These are phyloP conservation scores for Xyrauchen texanus DNA, from an alignment of 2,113 vertebrate species.

Conservation along the genomic window DNA sequence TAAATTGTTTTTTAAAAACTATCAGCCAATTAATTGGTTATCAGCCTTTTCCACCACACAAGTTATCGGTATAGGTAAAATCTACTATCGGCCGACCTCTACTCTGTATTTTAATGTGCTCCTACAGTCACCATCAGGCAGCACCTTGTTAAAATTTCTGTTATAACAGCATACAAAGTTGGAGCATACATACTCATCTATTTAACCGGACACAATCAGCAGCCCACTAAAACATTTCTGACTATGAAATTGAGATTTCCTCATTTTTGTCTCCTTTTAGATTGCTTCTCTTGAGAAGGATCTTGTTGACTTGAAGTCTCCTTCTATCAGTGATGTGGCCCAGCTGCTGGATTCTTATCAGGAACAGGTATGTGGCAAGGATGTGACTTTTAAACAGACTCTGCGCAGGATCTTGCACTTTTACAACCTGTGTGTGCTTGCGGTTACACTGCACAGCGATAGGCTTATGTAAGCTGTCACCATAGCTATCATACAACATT, in stretches of 20 bases:
- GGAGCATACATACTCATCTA: not conserved
- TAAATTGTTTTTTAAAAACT: too few relatives aligned
- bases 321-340: constrained; percentile 79
- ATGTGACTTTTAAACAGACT: constrained; percentile 1
- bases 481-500: not conserved
- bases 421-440: not conserved
- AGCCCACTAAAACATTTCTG: not conserved
- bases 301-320: constrained; percentile 81
- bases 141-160: not conserved
- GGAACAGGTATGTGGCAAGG: constrained; percentile 74
- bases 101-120: not conserved
- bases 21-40: too few relatives aligned
- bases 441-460: not conserved
- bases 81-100: too few relatives aligned
- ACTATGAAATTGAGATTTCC: not conserved
- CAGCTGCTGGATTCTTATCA: constrained; percentile 84
- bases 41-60: too few relatives aligned
- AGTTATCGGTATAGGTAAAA: too few relatives aligned
- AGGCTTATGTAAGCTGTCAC: not conserved
- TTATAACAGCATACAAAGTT: not conserved
- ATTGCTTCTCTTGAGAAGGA: constrained; percentile 84
- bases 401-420: not conserved
- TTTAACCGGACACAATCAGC: not conserved
- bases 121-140: not conserved
- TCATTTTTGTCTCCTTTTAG: constrained; percentile 65